Evolutionary conservation across 2,113 vertebrate species (phyloP).

Genomic region (Rhinoptilus africanus): DNA sequence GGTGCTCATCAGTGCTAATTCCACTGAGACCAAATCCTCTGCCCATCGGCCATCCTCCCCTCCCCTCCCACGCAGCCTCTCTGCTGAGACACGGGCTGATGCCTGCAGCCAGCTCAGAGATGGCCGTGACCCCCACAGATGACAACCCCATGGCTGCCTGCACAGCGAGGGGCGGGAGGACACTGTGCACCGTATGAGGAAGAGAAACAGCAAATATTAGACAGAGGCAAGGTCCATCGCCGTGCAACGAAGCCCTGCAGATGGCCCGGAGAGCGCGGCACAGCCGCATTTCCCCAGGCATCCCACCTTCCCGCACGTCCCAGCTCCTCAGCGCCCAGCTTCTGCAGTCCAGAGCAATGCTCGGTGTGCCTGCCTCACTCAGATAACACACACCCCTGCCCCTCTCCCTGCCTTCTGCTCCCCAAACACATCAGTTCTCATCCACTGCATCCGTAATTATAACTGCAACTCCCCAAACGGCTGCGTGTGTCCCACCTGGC

Average conservation of each 20-base stretch:
- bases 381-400: too few species aligned
- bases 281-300: not conserved
- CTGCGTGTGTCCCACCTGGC: not conserved
- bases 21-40: not conserved
- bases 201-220: not conserved
- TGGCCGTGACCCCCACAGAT: not conserved
- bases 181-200: not conserved
- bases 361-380: not conserved
- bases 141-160: not conserved
- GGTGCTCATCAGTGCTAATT: not conserved
- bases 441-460: accelerated
- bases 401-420: not conserved
- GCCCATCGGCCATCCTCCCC: not conserved
- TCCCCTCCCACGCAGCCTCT: not conserved
- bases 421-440: not conserved
- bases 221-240: not conserved
- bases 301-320: not conserved
- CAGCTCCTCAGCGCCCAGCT: not conserved
- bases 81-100: not conserved
- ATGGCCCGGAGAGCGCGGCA: accelerated
- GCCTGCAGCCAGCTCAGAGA: not conserved
- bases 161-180: not conserved
- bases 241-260: accelerated
- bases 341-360: not conserved
- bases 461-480: accelerated